A percentile compares a stretch with the other conserved stretches of the same genome.
These are phyloP conservation scores for Aphyosemion australe DNA, from an alignment of 2,113 vertebrate species.

Conservation along the genomic window DNA sequence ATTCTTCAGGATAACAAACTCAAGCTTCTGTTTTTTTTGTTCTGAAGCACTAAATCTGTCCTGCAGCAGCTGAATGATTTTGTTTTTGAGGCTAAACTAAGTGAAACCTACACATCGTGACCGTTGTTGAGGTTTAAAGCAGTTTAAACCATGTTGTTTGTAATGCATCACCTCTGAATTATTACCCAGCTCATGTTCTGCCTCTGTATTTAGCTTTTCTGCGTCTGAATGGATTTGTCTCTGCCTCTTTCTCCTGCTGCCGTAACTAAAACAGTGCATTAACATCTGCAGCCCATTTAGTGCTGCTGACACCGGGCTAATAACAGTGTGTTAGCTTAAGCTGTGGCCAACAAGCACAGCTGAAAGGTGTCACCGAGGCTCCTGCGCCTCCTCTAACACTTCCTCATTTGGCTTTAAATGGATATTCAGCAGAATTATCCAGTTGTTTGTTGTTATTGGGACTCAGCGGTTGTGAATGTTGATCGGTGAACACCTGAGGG, in stretches of 20 bases:
- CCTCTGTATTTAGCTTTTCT: conserved; percentile 50
- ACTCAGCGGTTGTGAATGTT: not conserved
- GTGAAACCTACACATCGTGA: conserved; percentile 15
- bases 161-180: conserved; percentile 57
- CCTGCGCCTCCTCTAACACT: conserved; percentile 71
- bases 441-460: conserved; percentile 3
- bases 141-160: conserved; percentile 5
- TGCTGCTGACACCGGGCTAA: conserved; percentile 74
- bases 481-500: conserved; percentile 32
- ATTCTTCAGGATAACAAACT: not conserved
- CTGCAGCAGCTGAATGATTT: conserved; percentile 10
- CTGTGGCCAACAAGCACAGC: conserved; percentile 76
- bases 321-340: conserved; percentile 56
- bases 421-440: conserved; percentile 42
- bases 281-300: conserved; percentile 82
- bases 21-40: not conserved
- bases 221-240: conserved; percentile 58
- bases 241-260: conserved; percentile 63
- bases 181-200: conserved; percentile 11
- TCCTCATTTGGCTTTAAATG: conserved; percentile 68
- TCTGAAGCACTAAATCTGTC: conserved; percentile 2
- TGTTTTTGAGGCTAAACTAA: conserved; percentile 11
- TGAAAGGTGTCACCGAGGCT: conserved; percentile 74
- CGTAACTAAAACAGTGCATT: conserved; percentile 76
- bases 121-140: conserved; percentile 34